Evolutionary conservation across 2,113 vertebrate genomes (phyloP).

Genomic region (Phocoena phocoena): DNA sequence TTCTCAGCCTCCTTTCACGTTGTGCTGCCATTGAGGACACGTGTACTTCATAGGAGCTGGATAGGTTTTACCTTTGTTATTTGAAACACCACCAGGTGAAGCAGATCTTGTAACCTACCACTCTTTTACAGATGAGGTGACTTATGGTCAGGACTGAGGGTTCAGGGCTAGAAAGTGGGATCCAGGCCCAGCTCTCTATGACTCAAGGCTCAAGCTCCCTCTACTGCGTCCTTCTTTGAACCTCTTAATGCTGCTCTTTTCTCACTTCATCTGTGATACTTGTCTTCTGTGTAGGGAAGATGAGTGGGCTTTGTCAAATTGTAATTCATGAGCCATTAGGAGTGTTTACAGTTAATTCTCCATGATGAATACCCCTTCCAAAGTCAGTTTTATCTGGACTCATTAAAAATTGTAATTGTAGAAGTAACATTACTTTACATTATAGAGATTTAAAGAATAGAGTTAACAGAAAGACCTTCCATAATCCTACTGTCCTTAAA

Average conservation of each 20-base stretch:
- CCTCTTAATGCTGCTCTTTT: neutral
- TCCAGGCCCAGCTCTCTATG: neutral
- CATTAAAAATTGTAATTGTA: slow-evolving; percentile 58
- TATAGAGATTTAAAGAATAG: slow-evolving; percentile 33
- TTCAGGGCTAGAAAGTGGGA: neutral
- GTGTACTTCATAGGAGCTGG: neutral
- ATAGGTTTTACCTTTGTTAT: neutral
- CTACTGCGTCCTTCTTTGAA: neutral
- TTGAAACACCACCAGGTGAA: neutral
- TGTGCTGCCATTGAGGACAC: neutral
- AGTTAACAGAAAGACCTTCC: slow-evolving; percentile 7
- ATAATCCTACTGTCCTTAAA: neutral
- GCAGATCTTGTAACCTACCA: neutral
- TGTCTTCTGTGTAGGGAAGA: neutral
- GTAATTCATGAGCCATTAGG: slow-evolving; percentile 56
- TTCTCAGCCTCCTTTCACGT: neutral
- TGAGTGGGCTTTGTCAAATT: slow-evolving; percentile 53
- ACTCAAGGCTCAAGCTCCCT: neutral
- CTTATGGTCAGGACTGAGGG: neutral
- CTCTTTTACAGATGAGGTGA: neutral
- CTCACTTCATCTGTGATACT: neutral
- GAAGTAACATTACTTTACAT: neutral
- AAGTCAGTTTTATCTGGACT: slow-evolving; percentile 50
- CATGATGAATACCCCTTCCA: slow-evolving; percentile 55
- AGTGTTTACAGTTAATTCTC: slow-evolving; percentile 54